These are phyloP conservation scores for Plestiodon gilberti DNA, from an alignment of 2,113 vertebrate species.

Conservation along the genomic window DNA sequence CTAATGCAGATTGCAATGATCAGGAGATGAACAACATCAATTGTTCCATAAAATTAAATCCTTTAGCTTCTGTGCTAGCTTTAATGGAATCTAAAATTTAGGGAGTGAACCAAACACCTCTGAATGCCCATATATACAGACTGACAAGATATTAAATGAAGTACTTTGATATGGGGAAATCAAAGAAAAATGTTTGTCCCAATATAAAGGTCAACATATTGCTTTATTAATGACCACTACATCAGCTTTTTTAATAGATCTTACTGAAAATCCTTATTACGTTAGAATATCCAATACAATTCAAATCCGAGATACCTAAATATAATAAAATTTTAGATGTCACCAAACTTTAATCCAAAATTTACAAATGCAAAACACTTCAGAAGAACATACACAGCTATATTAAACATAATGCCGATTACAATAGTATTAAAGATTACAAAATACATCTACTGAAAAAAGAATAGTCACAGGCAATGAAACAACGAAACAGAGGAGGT, in stretches of 20 bases:
- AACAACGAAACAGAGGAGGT: not conserved
- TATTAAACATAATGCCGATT: not conserved
- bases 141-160: not conserved
- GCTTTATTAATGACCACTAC: not conserved
- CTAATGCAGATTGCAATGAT: slow-evolving; percentile 4
- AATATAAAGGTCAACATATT: not conserved
- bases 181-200: not conserved
- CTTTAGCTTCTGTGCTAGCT: not conserved
- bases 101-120: not conserved
- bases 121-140: not conserved
- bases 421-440: not conserved
- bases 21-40: slow-evolving; percentile 3
- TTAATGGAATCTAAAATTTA: slow-evolving; percentile 14
- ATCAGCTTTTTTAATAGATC: not conserved
- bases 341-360: not conserved
- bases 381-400: not conserved
- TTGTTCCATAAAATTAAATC: slow-evolving; percentile 1
- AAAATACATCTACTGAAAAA: not conserved
- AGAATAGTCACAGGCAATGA: not conserved
- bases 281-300: slow-evolving; percentile 10
- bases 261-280: not conserved
- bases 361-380: not conserved
- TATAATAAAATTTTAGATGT: not conserved
- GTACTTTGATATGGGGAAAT: not conserved
- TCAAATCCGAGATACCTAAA: not conserved